phyloP scores from a whole-genome alignment of 2,113 vertebrate genomes.

The Hymenochirus boettgeri region DNA sequence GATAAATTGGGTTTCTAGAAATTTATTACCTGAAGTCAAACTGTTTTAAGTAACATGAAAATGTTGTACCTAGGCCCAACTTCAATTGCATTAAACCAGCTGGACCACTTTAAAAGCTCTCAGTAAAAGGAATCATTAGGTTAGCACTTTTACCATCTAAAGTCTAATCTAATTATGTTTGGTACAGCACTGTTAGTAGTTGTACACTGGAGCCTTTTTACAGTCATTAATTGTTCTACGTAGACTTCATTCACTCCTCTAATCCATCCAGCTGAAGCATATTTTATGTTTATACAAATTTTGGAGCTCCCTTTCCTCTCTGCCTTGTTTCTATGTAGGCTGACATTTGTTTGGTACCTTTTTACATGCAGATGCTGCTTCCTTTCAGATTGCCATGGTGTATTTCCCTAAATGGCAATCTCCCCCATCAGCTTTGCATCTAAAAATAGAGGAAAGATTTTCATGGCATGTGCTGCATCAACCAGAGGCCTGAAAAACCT shows the following conservation, averaged over 20 bases:
- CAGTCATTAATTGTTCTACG: conserved; percentile 30
- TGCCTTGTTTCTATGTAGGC: conserved; percentile 35
- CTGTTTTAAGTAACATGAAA: too few species aligned
- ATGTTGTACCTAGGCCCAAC: conserved; percentile 14
- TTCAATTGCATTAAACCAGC: conserved; percentile 25
- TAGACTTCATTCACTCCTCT: conserved; percentile 19
- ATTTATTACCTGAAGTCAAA: too few species aligned
- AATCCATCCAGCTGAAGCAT: conserved; percentile 20
- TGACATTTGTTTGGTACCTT: conserved; percentile 43
- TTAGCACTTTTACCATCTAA: conserved; percentile 26
- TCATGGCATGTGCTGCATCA: conserved; percentile 36
- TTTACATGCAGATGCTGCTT: conserved; percentile 42
- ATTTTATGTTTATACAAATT: conserved; percentile 39
- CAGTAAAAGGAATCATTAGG: conserved; percentile 29
- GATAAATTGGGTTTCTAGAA: too few species aligned
- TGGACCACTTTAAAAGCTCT: conserved; percentile 39
- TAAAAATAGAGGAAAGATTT: conserved; percentile 42
- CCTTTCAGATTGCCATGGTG: conserved; percentile 33
- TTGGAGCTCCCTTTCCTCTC: conserved; percentile 35
- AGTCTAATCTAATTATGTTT: conserved; percentile 26
- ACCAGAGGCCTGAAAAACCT: conserved; percentile 39
- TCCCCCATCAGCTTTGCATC: conserved; percentile 40
- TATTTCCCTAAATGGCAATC: conserved; percentile 43
- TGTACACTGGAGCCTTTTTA: conserved; percentile 19
- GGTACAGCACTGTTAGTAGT: conserved; percentile 22